phyloP scores from a whole-genome alignment of 2,113 vertebrate genomes.

The Aspidoscelis tigris region DNA sequence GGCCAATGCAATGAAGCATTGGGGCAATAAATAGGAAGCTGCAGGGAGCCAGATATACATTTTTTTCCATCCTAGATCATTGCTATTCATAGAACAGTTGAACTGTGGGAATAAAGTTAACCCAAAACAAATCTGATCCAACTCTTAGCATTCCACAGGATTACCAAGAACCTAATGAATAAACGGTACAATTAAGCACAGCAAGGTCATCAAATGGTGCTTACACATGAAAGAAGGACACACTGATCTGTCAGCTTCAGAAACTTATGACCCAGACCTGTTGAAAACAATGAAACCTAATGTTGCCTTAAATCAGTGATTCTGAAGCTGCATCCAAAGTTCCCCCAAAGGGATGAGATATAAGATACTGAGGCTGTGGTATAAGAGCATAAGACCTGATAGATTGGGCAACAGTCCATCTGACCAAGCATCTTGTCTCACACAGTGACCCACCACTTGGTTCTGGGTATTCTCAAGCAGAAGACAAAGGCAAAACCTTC shows the following conservation, averaged over 20 bases:
- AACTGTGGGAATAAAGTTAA: constrained; percentile 8
- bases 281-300: not conserved
- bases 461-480: no score
- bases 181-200: not conserved
- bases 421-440: no score
- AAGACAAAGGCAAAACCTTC: no score
- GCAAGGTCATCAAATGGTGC: not conserved
- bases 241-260: not conserved
- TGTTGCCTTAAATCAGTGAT: not conserved
- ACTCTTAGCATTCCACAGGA: not conserved
- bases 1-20: constrained; percentile 8
- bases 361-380: no score
- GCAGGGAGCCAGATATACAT: not conserved
- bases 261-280: not conserved
- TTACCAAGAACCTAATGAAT: constrained; percentile 1
- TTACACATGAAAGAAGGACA: not conserved
- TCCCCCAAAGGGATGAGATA: no score
- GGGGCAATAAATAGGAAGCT: constrained; percentile 2
- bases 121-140: not conserved
- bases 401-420: no score
- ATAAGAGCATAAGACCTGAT: no score
- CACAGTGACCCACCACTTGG: no score
- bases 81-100: constrained; percentile 2
- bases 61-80: not conserved
- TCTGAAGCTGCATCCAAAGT: no score